Evolutionary conservation across 2,888 invertebrate genomes (phyloP), one percentile per base, ranked within the genome.

Genomic region (Seira sanloemensis): DNA sequence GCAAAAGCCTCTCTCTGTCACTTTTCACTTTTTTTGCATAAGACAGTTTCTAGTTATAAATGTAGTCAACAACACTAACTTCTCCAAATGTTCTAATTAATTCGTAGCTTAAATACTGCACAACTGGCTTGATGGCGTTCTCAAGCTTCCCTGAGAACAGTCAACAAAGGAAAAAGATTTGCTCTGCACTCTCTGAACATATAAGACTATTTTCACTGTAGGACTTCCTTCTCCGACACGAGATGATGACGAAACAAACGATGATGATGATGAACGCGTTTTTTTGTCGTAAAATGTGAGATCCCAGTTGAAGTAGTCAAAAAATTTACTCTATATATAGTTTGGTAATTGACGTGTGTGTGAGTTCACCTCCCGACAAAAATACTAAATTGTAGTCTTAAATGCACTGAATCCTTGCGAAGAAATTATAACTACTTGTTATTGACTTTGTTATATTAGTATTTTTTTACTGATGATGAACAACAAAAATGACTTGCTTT

Each of bases 241-340:
- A 19, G 78, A 72, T 50, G 78, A 80, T 62, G 67, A 65, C 27
- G 69, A n/a, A n/a, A n/a, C n/a, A n/a, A n/a, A n/a, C n/a, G n/a
- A 78, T 27, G 69, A 69, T 69, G 58, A 78, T 26, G 5, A 18
- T 66, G 26, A 46, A 18, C 27, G 65, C 65, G 25, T 25, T 9
- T 62, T 73, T n/a, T 25, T 69, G 76, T 73, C 67, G 73, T 80
- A 80, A 80, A 80, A 75, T 58, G 81, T 82, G 82, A 82, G 82
- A 82, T 82, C 82, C 72, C 72, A 77, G 73, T 77, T 72, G 76
- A 50, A 37, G 21, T 54, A 62, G 66, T 66, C 12, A 65, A 67
- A 26, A 71, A 50, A 68, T 25, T 79, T 66, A 73, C 18, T 77
- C 65, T 67, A n/a, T 23, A 46, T 25, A n/a, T n/a, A n/a, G n/a